Percentiles rank a stretch among this genome's conserved stretches.
These are phyloP conservation scores for Oligia strigilis DNA, from an alignment of 2,888 invertebrate species.

Conservation along the genomic window DNA sequence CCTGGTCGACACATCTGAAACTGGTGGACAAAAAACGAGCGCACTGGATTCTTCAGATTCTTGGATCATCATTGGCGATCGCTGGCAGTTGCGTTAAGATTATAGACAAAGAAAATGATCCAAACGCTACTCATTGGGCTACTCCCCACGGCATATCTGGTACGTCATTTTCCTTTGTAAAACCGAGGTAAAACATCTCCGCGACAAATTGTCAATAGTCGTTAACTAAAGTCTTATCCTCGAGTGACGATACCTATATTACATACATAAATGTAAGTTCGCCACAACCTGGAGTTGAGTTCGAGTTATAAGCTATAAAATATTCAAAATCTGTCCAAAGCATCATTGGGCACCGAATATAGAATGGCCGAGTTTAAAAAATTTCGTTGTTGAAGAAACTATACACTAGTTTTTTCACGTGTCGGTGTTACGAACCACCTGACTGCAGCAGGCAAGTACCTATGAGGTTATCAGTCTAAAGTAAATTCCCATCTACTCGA, in stretches of 20 bases:
- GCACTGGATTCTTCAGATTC: conserved; percentile 81
- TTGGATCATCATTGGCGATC: conserved; percentile 81
- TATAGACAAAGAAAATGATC: conserved; percentile 68
- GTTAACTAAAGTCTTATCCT: background rate
- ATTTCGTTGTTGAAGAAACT: background rate
- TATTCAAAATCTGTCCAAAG: background rate
- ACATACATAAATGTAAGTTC: too few relatives aligned
- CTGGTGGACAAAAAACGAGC: conserved; percentile 79
- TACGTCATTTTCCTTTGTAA: conserved; percentile 47
- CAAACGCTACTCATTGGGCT: conserved; percentile 69
- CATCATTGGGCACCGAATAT: background rate
- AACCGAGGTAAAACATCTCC: background rate
- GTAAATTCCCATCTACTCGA: background rate
- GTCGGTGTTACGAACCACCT: background rate
- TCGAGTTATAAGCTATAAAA: background rate
- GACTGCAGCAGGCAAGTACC: background rate
- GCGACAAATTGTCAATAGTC: background rate
- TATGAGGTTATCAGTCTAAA: background rate
- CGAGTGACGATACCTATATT: background rate
- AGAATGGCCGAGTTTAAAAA: background rate
- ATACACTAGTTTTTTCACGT: background rate
- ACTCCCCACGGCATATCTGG: conserved; percentile 80
- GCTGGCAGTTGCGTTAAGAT: conserved; percentile 79
- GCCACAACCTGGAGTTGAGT: background rate
- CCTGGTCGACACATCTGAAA: conserved; percentile 80